A percentile compares a stretch with the other conserved stretches of the same genome.
phyloP scores from a whole-genome alignment of 1,140 invertebrate species.

The Venturia canescens region DNA sequence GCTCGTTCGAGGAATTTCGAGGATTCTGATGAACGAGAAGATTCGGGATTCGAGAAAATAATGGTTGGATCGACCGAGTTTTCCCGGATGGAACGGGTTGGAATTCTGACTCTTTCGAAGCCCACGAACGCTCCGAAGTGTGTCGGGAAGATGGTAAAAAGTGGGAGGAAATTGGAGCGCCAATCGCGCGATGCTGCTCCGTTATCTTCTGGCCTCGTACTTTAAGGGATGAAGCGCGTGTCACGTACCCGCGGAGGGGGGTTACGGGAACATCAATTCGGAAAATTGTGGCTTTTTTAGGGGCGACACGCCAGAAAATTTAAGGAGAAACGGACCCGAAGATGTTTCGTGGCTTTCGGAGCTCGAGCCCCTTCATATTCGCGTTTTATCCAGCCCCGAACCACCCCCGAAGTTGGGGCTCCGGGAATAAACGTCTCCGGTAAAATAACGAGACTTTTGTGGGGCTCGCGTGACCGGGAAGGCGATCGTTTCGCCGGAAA shows the following conservation, averaged over 20 bases:
- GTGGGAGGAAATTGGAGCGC: conserved; percentile 58
- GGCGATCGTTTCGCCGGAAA: conserved; percentile 5
- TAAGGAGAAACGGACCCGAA: neutral
- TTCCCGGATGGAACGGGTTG: no score
- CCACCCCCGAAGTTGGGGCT: no score
- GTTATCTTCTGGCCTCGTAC: conserved; percentile 60
- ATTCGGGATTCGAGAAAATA: no score
- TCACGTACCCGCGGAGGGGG: conserved; percentile 65
- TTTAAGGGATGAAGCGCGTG: conserved; percentile 61
- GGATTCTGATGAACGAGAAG: no score
- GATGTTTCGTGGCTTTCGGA: neutral
- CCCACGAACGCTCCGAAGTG: no score
- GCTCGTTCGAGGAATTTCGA: no score
- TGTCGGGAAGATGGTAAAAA: no score
- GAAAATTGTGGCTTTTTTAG: conserved; percentile 59
- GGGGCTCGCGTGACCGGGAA: conserved; percentile 25
- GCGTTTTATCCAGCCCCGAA: neutral
- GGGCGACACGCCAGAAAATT: no score
- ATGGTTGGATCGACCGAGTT: no score
- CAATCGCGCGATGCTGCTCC: conserved; percentile 66
- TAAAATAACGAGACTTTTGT: conserved; percentile 4
- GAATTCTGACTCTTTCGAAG: no score
- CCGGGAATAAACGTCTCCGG: neutral
- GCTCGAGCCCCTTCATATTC: neutral
- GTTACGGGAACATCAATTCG: conserved; percentile 63